Evolutionary conservation across 2,113 vertebrate species (phyloP).

Genomic region (Cottus gobio): DNA sequence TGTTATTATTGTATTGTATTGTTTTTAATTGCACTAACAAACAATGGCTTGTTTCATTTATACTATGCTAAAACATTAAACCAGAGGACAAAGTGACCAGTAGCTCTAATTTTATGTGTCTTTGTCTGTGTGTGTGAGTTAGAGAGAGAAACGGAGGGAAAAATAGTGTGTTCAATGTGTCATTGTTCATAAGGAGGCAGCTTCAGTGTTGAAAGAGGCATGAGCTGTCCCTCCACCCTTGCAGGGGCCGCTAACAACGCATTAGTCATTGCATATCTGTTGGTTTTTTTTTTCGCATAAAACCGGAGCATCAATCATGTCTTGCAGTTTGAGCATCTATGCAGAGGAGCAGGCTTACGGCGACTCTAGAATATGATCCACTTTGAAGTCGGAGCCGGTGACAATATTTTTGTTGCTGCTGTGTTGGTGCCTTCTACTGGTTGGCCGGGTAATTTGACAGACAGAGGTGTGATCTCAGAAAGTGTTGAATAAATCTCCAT

Average conservation of each 20-base stretch:
- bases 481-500: neutral
- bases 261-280: slow-evolving; percentile 53
- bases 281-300: slow-evolving; percentile 6
- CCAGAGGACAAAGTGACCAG: neutral
- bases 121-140: neutral
- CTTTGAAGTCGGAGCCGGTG: neutral
- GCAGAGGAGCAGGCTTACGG: neutral
- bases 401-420: neutral
- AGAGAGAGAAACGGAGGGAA: neutral
- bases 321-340: neutral
- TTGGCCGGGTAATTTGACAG: neutral
- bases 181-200: slow-evolving; percentile 22
- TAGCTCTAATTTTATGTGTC: neutral
- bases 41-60: neutral
- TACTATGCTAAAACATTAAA: neutral
- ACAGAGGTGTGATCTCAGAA: neutral
- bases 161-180: slow-evolving; percentile 22
- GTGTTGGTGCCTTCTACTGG: slow-evolving; percentile 1
- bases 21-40: no score
- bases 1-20: neutral
- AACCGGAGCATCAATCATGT: neutral
- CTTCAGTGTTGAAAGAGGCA: slow-evolving; percentile 57
- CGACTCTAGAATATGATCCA: neutral
- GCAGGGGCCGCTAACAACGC: slow-evolving; percentile 6
- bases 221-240: slow-evolving; percentile 49